Evolutionary conservation across 2,113 vertebrate genomes (phyloP).

Genomic region (Pimephales promelas): DNA sequence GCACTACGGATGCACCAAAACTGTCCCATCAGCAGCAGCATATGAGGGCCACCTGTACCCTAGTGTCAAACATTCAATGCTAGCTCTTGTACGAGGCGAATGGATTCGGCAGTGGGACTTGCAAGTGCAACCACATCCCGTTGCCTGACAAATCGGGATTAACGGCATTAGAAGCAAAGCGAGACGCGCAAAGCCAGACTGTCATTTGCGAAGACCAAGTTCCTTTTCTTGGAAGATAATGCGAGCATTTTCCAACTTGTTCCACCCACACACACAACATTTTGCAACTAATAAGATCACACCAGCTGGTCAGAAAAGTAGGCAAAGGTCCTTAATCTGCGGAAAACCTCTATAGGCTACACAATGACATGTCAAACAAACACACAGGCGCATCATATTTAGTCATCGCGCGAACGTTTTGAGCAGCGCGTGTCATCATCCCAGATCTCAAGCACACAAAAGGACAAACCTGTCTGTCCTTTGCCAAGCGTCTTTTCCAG

Average conservation of each 20-base stretch:
- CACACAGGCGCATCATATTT: neutral
- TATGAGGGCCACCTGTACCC: neutral
- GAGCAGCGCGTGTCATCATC: constrained; percentile 23
- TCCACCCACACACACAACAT: neutral
- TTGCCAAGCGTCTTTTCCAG: constrained; percentile 99
- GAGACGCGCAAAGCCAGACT: constrained; percentile 37
- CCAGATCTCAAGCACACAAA: constrained; percentile 32
- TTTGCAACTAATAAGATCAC: neutral
- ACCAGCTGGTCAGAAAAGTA: constrained; percentile 24
- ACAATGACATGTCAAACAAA: constrained; percentile 27
- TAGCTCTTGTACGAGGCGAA: neutral
- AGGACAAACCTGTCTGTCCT: constrained; percentile 97
- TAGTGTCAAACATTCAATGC: constrained; percentile 5
- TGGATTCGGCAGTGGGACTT: constrained; percentile 13
- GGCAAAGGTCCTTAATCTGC: constrained; percentile 5
- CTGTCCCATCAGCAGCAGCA: constrained; percentile 21
- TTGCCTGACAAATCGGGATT: constrained; percentile 75
- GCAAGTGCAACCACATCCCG: constrained; percentile 50
- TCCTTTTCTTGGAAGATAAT: neutral
- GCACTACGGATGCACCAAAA: constrained; percentile 26
- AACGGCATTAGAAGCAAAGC: constrained; percentile 58
- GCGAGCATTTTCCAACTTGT: neutral
- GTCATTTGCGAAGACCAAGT: constrained; percentile 42
- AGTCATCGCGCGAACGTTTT: neutral
- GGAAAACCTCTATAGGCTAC: constrained; percentile 18